Evolutionary conservation across 2,888 invertebrate genomes (phyloP).

Genomic region (Ennomos erosarius): DNA sequence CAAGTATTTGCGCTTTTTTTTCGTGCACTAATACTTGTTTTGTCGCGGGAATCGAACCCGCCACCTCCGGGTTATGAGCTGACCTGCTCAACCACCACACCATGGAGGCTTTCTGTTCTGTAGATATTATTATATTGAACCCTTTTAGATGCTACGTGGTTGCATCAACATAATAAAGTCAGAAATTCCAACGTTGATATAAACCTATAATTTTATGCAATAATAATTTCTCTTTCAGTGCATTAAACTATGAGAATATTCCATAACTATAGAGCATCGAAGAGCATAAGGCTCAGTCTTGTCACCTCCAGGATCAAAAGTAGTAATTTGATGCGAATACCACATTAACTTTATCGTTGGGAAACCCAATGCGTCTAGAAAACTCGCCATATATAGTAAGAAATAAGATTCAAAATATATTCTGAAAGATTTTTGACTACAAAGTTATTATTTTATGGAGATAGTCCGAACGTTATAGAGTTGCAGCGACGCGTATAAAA

Average conservation of each 20-base stretch:
- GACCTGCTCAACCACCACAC: too few relatives aligned
- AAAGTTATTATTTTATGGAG: conserved; percentile 35
- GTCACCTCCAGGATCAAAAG: conserved; percentile 45
- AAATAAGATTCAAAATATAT: conserved; percentile 3
- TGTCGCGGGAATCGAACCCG: too few relatives aligned
- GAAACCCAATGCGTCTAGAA: not conserved
- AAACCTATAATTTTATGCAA: not conserved
- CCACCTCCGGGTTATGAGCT: too few relatives aligned
- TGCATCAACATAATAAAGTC: too few relatives aligned
- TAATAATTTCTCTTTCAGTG: not conserved
- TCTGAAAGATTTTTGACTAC: not conserved
- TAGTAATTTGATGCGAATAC: conserved; percentile 48
- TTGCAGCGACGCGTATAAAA: conserved; percentile 65
- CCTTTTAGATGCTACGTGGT: too few relatives aligned
- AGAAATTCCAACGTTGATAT: too few relatives aligned
- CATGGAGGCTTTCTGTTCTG: too few relatives aligned
- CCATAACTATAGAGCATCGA: conserved; percentile 43
- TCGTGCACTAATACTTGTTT: too few relatives aligned
- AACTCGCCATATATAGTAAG: not conserved
- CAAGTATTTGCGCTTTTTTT: too few relatives aligned
- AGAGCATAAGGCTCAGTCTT: conserved; percentile 47
- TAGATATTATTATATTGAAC: too few relatives aligned
- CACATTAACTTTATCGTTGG: conserved; percentile 11
- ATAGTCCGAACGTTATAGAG: conserved; percentile 55
- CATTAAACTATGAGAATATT: conserved; percentile 8